Conservation (phyloP, 2,113 vertebrate species). For the Carlito syrichta region DNA sequence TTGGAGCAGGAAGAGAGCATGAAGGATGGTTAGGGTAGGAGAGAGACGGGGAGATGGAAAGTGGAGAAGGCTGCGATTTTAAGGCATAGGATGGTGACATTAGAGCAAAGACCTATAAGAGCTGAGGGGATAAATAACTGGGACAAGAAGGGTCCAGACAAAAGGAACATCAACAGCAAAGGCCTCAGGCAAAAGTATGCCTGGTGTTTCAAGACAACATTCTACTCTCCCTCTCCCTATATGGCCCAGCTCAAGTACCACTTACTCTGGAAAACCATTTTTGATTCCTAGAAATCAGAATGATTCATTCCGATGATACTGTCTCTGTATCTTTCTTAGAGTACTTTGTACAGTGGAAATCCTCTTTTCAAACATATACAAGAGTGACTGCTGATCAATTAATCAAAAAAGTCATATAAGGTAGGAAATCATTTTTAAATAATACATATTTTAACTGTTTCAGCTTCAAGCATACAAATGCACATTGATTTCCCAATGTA, state of each 20-base stretch:
- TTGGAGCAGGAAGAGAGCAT: neutral
- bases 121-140: neutral
- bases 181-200: neutral
- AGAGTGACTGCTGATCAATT: neutral
- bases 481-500: neutral
- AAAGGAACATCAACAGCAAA: constrained; percentile 20
- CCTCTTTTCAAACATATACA: neutral
- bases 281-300: neutral
- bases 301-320: neutral
- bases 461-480: neutral
- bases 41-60: neutral
- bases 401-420: neutral
- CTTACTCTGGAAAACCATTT: neutral
- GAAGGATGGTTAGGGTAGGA: neutral
- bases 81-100: neutral
- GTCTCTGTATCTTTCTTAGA: neutral
- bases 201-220: neutral
- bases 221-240: neutral
- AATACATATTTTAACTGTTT: neutral
- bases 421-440: constrained; percentile 2
- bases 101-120: neutral
- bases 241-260: neutral
- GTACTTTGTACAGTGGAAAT: neutral
- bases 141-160: neutral
- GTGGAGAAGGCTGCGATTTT: neutral